These are phyloP conservation scores for Cercopithecus diana DNA, from an alignment of 2,797 vertebrate species.

Conservation along the genomic window DNA sequence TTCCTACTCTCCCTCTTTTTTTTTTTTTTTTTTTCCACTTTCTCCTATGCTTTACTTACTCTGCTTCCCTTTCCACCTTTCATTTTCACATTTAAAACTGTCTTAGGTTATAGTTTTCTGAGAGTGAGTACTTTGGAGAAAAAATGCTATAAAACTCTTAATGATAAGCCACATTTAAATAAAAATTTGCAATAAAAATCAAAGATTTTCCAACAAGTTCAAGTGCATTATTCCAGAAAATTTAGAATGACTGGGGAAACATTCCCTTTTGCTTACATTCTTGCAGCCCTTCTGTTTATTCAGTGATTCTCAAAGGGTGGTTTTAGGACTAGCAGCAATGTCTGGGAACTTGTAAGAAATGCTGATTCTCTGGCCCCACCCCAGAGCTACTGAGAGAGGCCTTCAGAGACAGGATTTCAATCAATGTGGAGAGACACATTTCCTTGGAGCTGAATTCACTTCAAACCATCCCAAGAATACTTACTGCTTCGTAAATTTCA, in stretches of 20 bases:
- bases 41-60: neutral
- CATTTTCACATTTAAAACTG: constrained; percentile 40
- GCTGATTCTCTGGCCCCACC: neutral
- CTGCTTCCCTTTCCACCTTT: neutral
- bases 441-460: neutral
- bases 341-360: neutral
- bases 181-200: constrained; percentile 15
- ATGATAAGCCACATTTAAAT: neutral
- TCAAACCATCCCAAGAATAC: neutral
- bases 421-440: neutral
- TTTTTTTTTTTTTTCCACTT: neutral
- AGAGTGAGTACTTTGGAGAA: neutral
- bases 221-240: neutral
- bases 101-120: neutral
- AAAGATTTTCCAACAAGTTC: constrained; percentile 10
- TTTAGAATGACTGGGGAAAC: neutral
- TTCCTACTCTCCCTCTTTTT: neutral
- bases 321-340: neutral
- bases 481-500: neutral
- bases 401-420: neutral
- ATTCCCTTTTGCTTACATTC: neutral
- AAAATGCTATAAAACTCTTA: neutral
- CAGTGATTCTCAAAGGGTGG: neutral
- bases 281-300: neutral
- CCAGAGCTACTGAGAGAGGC: neutral